Conservation (phyloP, 2,888 invertebrate species). For the Agrochola lota region DNA sequence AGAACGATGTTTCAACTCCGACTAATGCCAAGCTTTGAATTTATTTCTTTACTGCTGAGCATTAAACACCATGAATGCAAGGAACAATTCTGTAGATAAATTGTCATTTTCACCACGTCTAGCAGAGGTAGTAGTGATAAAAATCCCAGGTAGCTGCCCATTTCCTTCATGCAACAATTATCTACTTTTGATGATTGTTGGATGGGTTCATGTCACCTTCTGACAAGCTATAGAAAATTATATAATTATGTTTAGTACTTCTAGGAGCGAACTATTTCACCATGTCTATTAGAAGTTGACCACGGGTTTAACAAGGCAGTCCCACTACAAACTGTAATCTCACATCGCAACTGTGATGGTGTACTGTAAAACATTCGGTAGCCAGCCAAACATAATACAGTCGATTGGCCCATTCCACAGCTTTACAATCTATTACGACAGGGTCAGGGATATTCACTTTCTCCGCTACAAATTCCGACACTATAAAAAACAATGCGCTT, state of each 20-base stretch:
- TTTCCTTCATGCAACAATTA: background rate
- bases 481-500: constrained; percentile 84
- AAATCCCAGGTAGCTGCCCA: rapidly evolving
- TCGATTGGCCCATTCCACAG: constrained; percentile 58
- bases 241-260: background rate
- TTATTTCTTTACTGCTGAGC: constrained; percentile 16
- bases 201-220: background rate
- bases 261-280: background rate
- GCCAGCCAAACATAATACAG: constrained; percentile 30
- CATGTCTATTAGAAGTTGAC: background rate
- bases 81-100: background rate
- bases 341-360: constrained; percentile 19
- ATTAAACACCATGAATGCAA: background rate
- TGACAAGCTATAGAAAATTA: background rate
- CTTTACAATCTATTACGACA: constrained; percentile 70
- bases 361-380: constrained; percentile 11
- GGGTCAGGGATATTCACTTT: constrained; percentile 74
- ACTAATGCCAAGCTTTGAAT: constrained; percentile 14
- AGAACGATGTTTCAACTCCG: constrained; percentile 37
- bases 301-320: background rate
- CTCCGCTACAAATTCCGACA: constrained; percentile 76
- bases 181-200: background rate
- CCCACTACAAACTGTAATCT: background rate
- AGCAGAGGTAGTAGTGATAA: background rate
- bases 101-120: background rate